Evolutionary conservation across 2,888 invertebrate species (phyloP).

Genomic region (Sinhomidia bicolor): DNA sequence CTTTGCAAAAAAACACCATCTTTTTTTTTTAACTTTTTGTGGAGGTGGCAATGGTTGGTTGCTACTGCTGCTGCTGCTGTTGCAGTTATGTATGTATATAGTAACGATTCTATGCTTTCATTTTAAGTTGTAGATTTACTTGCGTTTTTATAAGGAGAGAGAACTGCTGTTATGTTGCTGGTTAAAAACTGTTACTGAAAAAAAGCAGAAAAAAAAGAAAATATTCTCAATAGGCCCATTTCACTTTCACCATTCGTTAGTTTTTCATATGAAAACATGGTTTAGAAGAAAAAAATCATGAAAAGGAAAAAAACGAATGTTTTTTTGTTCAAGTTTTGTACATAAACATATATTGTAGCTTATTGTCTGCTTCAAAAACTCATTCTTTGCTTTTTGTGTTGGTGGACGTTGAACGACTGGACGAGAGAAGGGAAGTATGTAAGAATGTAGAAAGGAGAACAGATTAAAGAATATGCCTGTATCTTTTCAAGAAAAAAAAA

Average conservation of each 20-base stretch:
- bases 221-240: slow-evolving; percentile 52
- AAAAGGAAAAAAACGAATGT: slow-evolving; percentile 23
- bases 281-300: neutral
- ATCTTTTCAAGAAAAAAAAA: neutral
- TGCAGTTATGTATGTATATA: no score
- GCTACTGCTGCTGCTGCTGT: no score
- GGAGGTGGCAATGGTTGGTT: neutral
- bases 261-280: slow-evolving; percentile 29
- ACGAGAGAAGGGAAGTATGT: neutral
- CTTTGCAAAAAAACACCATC: neutral
- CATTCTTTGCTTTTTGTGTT: no score
- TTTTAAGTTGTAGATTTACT: neutral
- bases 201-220: neutral
- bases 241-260: slow-evolving; percentile 50
- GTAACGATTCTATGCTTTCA: neutral
- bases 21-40: neutral
- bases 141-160: neutral
- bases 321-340: neutral
- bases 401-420: neutral
- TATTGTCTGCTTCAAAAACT: no score
- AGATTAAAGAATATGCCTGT: slow-evolving; percentile 34
- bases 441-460: neutral
- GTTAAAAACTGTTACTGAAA: no score
- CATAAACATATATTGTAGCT: neutral
- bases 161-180: neutral